These are phyloP conservation scores for Syngnathoides biaculeatus DNA, from an alignment of 2,113 vertebrate genomes.

Conservation along the genomic window DNA sequence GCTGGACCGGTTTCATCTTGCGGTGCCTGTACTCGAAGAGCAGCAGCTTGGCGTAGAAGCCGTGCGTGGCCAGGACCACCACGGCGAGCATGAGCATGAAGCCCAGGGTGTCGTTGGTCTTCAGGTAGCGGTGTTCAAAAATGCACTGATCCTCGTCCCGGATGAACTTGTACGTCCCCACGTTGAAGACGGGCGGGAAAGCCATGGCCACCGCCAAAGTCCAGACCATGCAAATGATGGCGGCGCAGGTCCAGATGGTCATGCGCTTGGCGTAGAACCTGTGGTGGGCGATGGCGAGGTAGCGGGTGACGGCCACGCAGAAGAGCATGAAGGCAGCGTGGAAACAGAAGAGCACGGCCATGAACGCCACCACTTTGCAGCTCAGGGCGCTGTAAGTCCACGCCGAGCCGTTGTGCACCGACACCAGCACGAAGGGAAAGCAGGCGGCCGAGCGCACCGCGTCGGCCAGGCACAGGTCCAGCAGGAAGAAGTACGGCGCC, in stretches of 20 bases:
- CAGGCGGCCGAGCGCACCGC: constrained; percentile 88
- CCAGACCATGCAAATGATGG: constrained; percentile 93
- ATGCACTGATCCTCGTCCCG: constrained; percentile 92
- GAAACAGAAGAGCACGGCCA: constrained; percentile 92
- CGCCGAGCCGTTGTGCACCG: constrained; percentile 86
- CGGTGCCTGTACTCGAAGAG: constrained; percentile 91
- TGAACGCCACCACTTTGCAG: constrained; percentile 92
- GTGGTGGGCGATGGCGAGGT: constrained; percentile 93
- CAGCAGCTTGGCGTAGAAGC: constrained; percentile 90
- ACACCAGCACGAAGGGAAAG: constrained; percentile 89
- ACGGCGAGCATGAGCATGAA: constrained; percentile 95
- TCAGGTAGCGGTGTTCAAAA: constrained; percentile 94
- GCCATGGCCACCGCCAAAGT: constrained; percentile 92
- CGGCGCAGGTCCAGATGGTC: constrained; percentile 92
- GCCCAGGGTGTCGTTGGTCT: constrained; percentile 91
- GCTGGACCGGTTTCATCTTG: constrained; percentile 93
- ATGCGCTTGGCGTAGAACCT: constrained; percentile 92
- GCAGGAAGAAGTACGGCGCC: constrained; percentile 89
- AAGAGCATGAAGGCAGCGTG: constrained; percentile 95
- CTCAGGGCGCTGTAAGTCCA: constrained; percentile 90
- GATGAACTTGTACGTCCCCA: constrained; percentile 93
- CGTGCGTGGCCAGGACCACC: constrained; percentile 88
- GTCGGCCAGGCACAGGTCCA: constrained; percentile 91
- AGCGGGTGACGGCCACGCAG: constrained; percentile 90
- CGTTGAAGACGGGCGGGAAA: constrained; percentile 89